A percentile compares a stretch with the other conserved stretches of the same genome.
Evolutionary conservation across 2,888 invertebrate genomes (phyloP).

Genomic region (Belgica antarctica): DNA sequence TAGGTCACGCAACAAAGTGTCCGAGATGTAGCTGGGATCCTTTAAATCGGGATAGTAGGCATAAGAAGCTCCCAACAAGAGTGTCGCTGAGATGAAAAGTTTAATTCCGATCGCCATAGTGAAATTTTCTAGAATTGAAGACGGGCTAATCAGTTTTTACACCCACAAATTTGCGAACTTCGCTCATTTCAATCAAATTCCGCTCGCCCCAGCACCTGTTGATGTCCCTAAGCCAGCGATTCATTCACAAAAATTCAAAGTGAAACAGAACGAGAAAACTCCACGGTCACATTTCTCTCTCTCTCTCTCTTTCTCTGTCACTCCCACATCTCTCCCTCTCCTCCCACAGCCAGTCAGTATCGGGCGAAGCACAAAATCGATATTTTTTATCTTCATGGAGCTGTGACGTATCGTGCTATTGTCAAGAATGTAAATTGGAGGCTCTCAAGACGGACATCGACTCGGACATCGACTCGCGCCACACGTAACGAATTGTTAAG

Average conservation of each 20-base stretch:
- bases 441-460: too few relatives aligned
- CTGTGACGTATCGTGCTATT: background rate
- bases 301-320: background rate
- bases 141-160: background rate
- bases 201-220: constrained; percentile 34
- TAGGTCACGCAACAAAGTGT: constrained; percentile 71
- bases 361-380: background rate
- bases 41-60: constrained; percentile 48
- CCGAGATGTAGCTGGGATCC: constrained; percentile 64
- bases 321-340: background rate
- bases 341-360: background rate
- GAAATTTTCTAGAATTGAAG: constrained; percentile 18
- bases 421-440: too few relatives aligned
- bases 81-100: background rate
- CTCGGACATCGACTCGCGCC: too few relatives aligned
- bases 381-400: background rate
- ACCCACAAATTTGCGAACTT: background rate
- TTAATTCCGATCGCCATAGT: constrained; percentile 16
- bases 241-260: constrained; percentile 1
- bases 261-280: background rate
- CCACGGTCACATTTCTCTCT: background rate
- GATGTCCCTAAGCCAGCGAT: background rate
- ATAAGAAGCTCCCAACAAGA: background rate
- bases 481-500: too few relatives aligned
- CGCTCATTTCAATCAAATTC: background rate